A percentile compares a stretch with the other conserved stretches of the same genome.
Evolutionary conservation across 2,888 invertebrate species (phyloP).

Genomic region (Leptopilina syphax): DNA sequence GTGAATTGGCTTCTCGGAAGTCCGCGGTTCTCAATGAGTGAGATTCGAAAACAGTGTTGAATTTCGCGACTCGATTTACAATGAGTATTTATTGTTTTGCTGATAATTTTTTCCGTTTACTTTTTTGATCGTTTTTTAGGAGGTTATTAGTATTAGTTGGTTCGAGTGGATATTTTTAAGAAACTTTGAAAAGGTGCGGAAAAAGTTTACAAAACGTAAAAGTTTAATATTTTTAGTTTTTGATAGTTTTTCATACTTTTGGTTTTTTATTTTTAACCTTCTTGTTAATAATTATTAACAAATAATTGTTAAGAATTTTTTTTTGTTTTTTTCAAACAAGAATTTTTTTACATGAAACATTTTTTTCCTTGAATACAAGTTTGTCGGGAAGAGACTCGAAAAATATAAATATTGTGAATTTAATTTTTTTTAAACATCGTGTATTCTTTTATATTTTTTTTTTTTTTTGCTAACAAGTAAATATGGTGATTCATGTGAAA

Average conservation of each 20-base stretch:
- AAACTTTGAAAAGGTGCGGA: too few species aligned
- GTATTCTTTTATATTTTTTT: too few species aligned
- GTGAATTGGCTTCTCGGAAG: constrained; percentile 40
- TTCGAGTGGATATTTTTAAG: not conserved
- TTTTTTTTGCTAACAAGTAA: too few species aligned
- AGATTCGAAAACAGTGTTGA: constrained; percentile 10
- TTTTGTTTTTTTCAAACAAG: not conserved
- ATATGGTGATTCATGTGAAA: too few species aligned
- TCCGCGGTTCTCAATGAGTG: constrained; percentile 35
- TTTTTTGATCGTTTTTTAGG: not conserved
- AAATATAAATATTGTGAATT: too few species aligned
- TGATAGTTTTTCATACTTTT: too few species aligned
- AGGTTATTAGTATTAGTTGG: too few species aligned
- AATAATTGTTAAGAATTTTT: not conserved
- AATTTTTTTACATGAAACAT: not conserved
- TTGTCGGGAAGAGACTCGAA: not conserved
- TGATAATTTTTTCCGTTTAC: not conserved
- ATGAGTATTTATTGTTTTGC: not conserved
- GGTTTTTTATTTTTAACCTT: not conserved
- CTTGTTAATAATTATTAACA: too few species aligned
- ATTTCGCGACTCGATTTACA: constrained; percentile 30
- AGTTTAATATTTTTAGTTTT: too few species aligned
- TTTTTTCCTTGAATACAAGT: not conserved
- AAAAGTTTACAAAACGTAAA: too few species aligned
- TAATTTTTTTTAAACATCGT: too few species aligned